Percentiles rank a stretch among this genome's conserved stretches.
These are phyloP conservation scores for Ethmia dodecea DNA, from an alignment of 2,888 invertebrate species.

Conservation along the genomic window DNA sequence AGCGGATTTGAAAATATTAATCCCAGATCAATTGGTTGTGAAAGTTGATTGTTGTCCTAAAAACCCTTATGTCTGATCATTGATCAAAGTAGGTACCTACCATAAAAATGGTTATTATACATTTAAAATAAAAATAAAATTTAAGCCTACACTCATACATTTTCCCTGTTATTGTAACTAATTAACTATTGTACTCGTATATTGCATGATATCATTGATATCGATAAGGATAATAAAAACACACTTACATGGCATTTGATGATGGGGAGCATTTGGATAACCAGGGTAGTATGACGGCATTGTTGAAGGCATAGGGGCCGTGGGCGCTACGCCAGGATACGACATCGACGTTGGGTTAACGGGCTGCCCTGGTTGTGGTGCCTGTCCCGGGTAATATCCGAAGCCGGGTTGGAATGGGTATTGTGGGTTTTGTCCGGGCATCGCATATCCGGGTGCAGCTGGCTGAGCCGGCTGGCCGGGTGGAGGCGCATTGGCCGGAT, in stretches of 20 bases:
- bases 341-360: constrained; percentile 42
- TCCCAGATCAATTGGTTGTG: no score
- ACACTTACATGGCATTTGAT: constrained; percentile 22
- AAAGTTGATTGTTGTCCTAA: no score
- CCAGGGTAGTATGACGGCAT: constrained; percentile 21
- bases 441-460: not conserved
- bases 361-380: constrained; percentile 24
- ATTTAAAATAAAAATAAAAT: no score
- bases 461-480: constrained; percentile 23
- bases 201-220: no score
- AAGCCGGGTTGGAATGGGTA: constrained; percentile 9
- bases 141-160: no score
- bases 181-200: no score
- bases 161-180: no score
- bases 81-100: no score
- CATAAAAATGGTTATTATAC: no score
- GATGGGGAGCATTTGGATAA: constrained; percentile 20
- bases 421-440: constrained; percentile 4
- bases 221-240: no score
- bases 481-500: constrained; percentile 41
- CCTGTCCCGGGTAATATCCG: constrained; percentile 12
- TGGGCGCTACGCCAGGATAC: constrained; percentile 29
- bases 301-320: constrained; percentile 18
- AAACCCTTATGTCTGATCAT: no score
- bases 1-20: no score